A percentile compares a stretch with the other conserved stretches of the same genome.
Conservation (phyloP, 2,113 vertebrate genomes). For the Cercopithecus mona region DNA sequence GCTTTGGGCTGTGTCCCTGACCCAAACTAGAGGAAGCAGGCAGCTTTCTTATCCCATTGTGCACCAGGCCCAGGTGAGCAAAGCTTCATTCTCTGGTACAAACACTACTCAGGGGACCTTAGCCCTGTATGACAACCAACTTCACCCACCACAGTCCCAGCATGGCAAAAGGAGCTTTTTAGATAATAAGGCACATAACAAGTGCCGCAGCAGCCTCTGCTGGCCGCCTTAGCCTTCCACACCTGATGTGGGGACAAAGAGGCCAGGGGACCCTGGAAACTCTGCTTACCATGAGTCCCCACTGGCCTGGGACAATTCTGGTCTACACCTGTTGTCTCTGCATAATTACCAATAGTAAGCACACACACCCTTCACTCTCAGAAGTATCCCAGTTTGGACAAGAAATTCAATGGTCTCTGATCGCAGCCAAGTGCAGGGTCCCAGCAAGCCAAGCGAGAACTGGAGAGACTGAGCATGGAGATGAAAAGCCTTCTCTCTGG, state of each 20-base stretch:
- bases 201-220: slow-evolving; percentile 65
- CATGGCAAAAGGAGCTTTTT: background rate
- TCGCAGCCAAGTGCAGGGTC: background rate
- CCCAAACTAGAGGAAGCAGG: background rate
- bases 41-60: background rate
- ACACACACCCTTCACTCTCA: background rate
- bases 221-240: background rate
- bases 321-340: background rate
- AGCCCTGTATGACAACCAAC: background rate
- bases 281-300: background rate
- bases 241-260: background rate
- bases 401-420: background rate
- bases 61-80: background rate
- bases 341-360: background rate
- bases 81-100: background rate
- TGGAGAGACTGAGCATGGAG: background rate
- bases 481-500: background rate
- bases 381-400: background rate
- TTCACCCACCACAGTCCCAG: background rate
- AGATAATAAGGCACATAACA: background rate
- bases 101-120: background rate
- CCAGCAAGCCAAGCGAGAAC: background rate
- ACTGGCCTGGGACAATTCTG: background rate
- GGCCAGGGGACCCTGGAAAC: background rate
- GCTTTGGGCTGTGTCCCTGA: background rate